Evolutionary conservation across 2,888 invertebrate genomes (phyloP), one percentile per base, ranked within the genome.

Genomic region (Mythimna ferrago): DNA sequence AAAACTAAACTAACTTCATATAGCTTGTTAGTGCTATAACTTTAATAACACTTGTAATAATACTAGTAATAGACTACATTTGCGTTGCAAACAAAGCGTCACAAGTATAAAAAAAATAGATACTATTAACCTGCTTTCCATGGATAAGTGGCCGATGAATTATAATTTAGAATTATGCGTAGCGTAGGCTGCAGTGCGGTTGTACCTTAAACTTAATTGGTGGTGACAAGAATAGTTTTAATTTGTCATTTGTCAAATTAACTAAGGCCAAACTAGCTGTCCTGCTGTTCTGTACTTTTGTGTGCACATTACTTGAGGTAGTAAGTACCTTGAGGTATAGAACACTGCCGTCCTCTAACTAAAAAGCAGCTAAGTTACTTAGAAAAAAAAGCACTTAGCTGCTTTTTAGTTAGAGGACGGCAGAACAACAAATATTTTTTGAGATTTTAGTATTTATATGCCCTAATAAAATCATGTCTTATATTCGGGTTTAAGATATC

Each of bases 51-150:
- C n/a, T 38, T 26, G 53, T 60, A 71, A 63, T 53, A 69, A 56
- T 6, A 54, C 10, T 41, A 7, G 14, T 54, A 38, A 38, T 60
- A 44, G 61, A 63, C 71, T 60, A 65, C 53, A 71, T 64, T 69
- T 62, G 63, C 65, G 63, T 38, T 21, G n/a, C 72, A 89, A 92
- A 89, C 87, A 89, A 91, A 91, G 90, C 92, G 89, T 90, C 74
- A 79, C 76, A 86, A 88, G 82, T 86, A 88, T 26, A 79, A 57
- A 80, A 86, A 86, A 89, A 89, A 89, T 74, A 66, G 48, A 60
- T 73, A 81, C 79, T 71, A 88, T 89, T 92, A 91, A 91, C 92
- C 91, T 86, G 83, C 73, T 90, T 92, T 90, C 91, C 90, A 93
- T 90, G 92, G 89, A 88, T 90, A 91, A 92, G 81, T 91, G 90